Evolutionary conservation across 2,113 vertebrate species (phyloP).

Genomic region (Trochalopteron elliotii): DNA sequence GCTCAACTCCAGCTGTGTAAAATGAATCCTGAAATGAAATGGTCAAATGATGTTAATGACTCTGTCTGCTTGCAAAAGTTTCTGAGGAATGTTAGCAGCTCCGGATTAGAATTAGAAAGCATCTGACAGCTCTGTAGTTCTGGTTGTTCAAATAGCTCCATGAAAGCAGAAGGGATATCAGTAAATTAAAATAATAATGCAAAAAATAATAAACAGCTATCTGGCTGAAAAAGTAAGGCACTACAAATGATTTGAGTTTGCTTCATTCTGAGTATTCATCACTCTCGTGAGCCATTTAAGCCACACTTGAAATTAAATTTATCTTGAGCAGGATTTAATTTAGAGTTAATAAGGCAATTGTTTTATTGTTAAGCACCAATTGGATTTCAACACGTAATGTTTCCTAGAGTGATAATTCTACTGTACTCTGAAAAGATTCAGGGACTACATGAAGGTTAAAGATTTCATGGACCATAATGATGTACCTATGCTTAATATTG

Average conservation of each 20-base stretch:
- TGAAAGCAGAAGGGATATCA: background rate
- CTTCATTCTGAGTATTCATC: conserved; percentile 28
- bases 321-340: conserved; percentile 56
- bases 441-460: background rate
- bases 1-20: conserved; percentile 50
- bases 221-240: conserved; percentile 28
- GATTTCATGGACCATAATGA: background rate
- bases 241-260: background rate
- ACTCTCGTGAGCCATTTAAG: conserved; percentile 37
- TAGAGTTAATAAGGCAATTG: conserved; percentile 62
- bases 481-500: background rate
- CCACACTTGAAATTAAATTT: conserved; percentile 48
- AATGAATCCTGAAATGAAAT: conserved; percentile 52
- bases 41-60: conserved; percentile 61
- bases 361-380: conserved; percentile 44
- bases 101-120: background rate
- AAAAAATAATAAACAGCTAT: conserved; percentile 22
- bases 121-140: conserved; percentile 10
- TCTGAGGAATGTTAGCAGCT: conserved; percentile 46
- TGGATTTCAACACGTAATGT: conserved; percentile 35
- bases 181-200: conserved; percentile 39
- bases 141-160: background rate
- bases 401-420: conserved; percentile 10
- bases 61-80: conserved; percentile 17
- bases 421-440: background rate